Percentiles rank a stretch among this genome's conserved stretches.
phyloP scores from a whole-genome alignment of 1,140 invertebrate species.

The Drosophila lacteicornis region DNA sequence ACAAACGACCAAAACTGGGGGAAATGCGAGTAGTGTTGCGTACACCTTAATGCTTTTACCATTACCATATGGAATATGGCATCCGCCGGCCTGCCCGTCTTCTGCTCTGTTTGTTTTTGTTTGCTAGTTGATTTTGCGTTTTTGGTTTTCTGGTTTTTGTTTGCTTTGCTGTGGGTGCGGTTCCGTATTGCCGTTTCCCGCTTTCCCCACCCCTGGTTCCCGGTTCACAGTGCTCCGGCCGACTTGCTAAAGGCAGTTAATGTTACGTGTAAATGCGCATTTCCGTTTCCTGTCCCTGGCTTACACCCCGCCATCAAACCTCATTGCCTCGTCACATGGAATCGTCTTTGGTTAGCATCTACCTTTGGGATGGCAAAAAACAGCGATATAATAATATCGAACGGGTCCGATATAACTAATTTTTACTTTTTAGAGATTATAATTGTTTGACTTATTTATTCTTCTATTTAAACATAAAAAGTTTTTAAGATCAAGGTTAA shows the following conservation, averaged over 20 bases:
- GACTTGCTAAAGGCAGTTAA: constrained; percentile 69
- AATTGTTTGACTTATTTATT: too few relatives aligned
- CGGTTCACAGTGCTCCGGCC: constrained; percentile 14
- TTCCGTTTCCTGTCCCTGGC: constrained; percentile 67
- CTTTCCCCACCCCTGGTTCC: background rate
- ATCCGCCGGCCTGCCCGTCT: constrained; percentile 11
- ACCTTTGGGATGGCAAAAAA: background rate
- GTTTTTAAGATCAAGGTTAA: too few relatives aligned
- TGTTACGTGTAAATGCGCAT: constrained; percentile 83
- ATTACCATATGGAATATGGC: constrained; percentile 69
- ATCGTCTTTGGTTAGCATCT: background rate
- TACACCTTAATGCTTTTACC: constrained; percentile 79
- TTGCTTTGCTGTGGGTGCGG: constrained; percentile 55
- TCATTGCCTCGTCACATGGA: background rate
- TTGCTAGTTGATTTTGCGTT: constrained; percentile 79
- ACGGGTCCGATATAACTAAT: too few relatives aligned
- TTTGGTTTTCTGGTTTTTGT: constrained; percentile 72
- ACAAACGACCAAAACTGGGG: constrained; percentile 38
- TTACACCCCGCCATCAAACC: constrained; percentile 26
- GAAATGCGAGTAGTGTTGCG: constrained; percentile 26
- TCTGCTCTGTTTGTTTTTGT: constrained; percentile 37
- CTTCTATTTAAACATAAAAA: too few relatives aligned
- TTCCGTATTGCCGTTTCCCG: constrained; percentile 7
- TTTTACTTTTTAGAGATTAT: background rate
- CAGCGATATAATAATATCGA: background rate